Base-by-base conservation (phyloP, 1,140 invertebrate genomes). In the Drosophila willistoni region DNA sequence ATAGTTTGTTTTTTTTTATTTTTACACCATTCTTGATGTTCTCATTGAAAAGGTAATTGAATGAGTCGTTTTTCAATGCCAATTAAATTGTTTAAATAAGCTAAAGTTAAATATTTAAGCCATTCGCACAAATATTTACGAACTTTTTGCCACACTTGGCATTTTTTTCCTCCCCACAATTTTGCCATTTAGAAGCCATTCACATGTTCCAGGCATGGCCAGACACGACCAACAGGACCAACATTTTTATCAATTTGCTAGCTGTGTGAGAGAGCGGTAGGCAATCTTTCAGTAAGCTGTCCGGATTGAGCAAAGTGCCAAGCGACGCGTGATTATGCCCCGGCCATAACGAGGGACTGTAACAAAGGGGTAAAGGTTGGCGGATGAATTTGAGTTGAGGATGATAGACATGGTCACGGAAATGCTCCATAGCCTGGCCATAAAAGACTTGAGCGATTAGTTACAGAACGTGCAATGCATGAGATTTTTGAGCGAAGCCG, bases 391-490 rank as follows among this genome's bases (percentile, higher is more conserved):
- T 7, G 54, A 44, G 42, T 29, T 33, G 7, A 51, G 9, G 41
- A 73, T 71, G 74, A 78, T 81, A 78, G 74, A 78, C 65, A 84
- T 85, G 73, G 81, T 67, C 81, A 77, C 83, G 79, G 71, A 75
- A 64, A 55, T 68, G 51, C 65, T 77, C 55, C 73, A 63, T 60
- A 69, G 64, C 63, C 63, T 47, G 41, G 82, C 68, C 82, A 86
- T 87, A 87, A 86, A 87, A 68, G 82, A 86, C 83, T 87, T 87
- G 82, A 87, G 83, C 82, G 82, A 86, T 86, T 86, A 86, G 82
- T 77, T 87, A 79, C 66, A 71, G 76, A 64, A 86, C 82, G 82
- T 86, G 82, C 83, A 54, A 19, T 82, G 82, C 82, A 86, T 86
- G 79, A 77, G 66, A 84, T 60, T 41, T 51, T 51, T n/a, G 17